Evolutionary conservation across 2,113 vertebrate genomes (phyloP).

Genomic region (Natator depressus): DNA sequence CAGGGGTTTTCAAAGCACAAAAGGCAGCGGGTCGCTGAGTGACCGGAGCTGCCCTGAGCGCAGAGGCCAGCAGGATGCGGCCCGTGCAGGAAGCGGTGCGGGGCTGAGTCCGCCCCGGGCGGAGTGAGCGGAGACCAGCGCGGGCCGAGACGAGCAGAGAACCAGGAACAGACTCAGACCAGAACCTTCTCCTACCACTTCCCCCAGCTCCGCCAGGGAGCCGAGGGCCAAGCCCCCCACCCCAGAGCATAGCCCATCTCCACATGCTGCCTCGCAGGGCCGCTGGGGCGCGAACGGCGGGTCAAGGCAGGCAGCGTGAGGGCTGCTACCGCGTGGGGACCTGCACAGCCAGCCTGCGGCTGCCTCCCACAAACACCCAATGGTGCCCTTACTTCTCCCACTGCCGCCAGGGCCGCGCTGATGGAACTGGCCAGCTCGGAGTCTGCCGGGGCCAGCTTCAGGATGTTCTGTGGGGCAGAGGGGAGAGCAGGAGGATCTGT

Average conservation of each 20-base stretch:
- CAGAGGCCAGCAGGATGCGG: not conserved
- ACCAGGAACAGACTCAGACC: not conserved
- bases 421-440: slow-evolving; percentile 38
- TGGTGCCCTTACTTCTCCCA: slow-evolving; percentile 73
- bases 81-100: fast-evolving
- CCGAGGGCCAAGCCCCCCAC: too few relatives aligned
- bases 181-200: not conserved
- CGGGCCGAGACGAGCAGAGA: too few relatives aligned
- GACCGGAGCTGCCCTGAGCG: not conserved
- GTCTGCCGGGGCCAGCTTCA: slow-evolving; percentile 65
- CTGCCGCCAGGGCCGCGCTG: slow-evolving; percentile 66
- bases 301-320: too few relatives aligned
- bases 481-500: not conserved
- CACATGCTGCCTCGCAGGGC: not conserved
- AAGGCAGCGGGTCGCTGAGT: not conserved
- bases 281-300: fast-evolving
- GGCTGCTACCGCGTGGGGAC: not conserved
- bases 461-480: slow-evolving; percentile 72
- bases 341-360: too few relatives aligned
- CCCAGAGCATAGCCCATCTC: not conserved
- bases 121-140: not conserved
- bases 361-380: not conserved
- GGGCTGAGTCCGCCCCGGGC: not conserved
- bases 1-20: not conserved
- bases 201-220: too few relatives aligned